Percentiles rank a stretch among this genome's conserved stretches.
Conservation (phyloP, 2,888 invertebrate genomes). For the Diadegma fenestrale region DNA sequence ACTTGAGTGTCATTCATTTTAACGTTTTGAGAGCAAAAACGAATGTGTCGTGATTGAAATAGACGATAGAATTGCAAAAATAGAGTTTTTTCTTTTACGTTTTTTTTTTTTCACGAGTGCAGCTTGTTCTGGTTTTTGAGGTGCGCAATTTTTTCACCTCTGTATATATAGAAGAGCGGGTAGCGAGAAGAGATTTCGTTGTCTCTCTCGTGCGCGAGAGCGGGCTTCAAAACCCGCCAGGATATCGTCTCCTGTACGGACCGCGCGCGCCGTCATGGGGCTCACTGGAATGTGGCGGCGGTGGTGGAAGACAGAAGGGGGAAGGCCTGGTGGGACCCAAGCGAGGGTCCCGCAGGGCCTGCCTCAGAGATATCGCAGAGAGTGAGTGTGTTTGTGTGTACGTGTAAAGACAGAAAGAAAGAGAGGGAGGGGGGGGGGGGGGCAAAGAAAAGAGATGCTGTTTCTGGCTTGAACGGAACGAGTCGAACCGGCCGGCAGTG, state of each 20-base stretch:
- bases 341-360: constrained; percentile 70
- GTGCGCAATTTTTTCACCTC: constrained; percentile 75
- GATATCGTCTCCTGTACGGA: constrained; percentile 57
- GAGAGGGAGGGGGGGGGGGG: constrained; percentile 53
- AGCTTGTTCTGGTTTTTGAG: constrained; percentile 79
- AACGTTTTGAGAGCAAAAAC: no score
- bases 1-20: no score
- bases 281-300: constrained; percentile 84
- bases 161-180: constrained; percentile 72
- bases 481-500: constrained; percentile 81
- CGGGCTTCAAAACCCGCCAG: constrained; percentile 80
- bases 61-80: not conserved
- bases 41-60: no score
- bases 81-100: not conserved
- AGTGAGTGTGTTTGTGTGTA: not conserved
- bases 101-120: constrained; percentile 54
- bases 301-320: constrained; percentile 70
- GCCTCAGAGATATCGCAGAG: constrained; percentile 33
- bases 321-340: constrained; percentile 75
- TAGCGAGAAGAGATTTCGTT: constrained; percentile 29
- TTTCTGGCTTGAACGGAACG: constrained; percentile 84
- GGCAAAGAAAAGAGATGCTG: constrained; percentile 31
- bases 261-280: constrained; percentile 78
- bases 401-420: constrained; percentile 33
- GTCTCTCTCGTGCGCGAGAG: constrained; percentile 28